These are phyloP conservation scores for Globicephala melas DNA, from an alignment of 2,113 vertebrate species.

Conservation along the genomic window DNA sequence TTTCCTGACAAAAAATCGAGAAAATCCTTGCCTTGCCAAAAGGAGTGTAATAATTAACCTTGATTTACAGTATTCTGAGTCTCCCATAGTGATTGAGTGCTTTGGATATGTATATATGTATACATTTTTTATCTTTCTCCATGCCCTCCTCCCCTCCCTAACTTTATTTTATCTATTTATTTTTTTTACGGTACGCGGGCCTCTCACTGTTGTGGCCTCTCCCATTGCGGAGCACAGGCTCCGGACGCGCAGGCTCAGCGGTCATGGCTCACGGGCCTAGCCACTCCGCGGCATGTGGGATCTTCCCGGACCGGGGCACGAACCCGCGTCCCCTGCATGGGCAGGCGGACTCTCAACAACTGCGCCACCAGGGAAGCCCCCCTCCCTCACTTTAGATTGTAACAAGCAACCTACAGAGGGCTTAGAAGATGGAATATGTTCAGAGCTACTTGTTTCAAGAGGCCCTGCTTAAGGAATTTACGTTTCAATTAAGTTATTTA, in stretches of 20 bases:
- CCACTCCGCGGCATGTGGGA: too few relatives aligned
- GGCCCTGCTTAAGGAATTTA: background rate
- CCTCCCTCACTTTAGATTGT: background rate
- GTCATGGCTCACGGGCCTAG: too few relatives aligned
- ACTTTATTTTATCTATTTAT: background rate
- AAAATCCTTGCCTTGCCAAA: conserved; percentile 1
- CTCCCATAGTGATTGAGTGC: background rate
- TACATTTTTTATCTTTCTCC: background rate
- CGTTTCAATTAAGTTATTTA: conserved; percentile 36
- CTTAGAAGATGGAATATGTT: background rate
- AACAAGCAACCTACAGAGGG: background rate
- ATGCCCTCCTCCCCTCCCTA: background rate
- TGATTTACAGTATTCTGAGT: background rate
- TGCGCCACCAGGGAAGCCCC: too few relatives aligned
- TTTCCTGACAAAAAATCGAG: background rate
- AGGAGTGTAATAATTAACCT: background rate
- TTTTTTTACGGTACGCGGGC: too few relatives aligned
- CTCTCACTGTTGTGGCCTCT: too few relatives aligned
- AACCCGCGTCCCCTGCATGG: too few relatives aligned
- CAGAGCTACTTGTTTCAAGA: background rate
- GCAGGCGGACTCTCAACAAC: too few relatives aligned
- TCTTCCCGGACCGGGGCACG: too few relatives aligned
- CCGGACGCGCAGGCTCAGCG: too few relatives aligned
- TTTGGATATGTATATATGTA: background rate
- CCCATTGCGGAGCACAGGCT: too few relatives aligned